Conservation (phyloP, 2,113 vertebrate species). For the Gymnarchus niloticus region DNA sequence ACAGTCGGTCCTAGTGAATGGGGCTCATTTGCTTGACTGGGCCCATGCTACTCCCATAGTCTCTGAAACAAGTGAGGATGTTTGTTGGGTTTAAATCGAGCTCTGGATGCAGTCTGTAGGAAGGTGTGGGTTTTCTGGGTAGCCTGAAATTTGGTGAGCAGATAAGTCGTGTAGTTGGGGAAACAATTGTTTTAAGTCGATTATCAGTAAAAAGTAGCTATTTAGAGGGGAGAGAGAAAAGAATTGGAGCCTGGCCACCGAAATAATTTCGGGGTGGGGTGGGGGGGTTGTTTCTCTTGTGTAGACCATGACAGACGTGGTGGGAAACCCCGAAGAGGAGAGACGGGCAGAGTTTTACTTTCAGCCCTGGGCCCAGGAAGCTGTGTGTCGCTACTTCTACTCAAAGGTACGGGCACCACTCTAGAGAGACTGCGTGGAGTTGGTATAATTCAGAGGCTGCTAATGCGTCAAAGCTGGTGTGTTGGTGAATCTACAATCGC, state of each 20-base stretch:
- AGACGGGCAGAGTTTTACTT: slow-evolving; percentile 96
- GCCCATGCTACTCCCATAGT: neutral
- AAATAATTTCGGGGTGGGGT: neutral
- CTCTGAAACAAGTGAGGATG: neutral
- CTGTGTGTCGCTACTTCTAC: slow-evolving; percentile 96
- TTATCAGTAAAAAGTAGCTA: neutral
- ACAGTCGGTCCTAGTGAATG: no score
- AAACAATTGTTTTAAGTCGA: neutral
- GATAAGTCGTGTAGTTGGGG: neutral
- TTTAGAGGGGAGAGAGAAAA: neutral
- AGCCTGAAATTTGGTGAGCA: neutral
- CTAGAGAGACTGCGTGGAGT: no score
- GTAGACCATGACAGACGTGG: slow-evolving; percentile 97
- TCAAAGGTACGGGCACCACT: slow-evolving; percentile 73
- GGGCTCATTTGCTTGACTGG: neutral
- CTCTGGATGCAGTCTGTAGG: neutral
- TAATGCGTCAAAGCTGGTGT: no score
- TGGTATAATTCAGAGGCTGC: no score
- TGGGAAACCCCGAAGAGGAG: slow-evolving; percentile 95
- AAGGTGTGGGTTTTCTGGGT: neutral
- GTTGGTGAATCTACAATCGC: neutral
- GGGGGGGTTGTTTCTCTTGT: neutral
- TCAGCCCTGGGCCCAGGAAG: slow-evolving; percentile 98
- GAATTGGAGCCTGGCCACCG: neutral
- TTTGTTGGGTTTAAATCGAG: neutral